Percentiles rank a stretch among this genome's conserved stretches.
Conservation (phyloP, 2,797 vertebrate genomes). For the Pyrocephalus nanus region DNA sequence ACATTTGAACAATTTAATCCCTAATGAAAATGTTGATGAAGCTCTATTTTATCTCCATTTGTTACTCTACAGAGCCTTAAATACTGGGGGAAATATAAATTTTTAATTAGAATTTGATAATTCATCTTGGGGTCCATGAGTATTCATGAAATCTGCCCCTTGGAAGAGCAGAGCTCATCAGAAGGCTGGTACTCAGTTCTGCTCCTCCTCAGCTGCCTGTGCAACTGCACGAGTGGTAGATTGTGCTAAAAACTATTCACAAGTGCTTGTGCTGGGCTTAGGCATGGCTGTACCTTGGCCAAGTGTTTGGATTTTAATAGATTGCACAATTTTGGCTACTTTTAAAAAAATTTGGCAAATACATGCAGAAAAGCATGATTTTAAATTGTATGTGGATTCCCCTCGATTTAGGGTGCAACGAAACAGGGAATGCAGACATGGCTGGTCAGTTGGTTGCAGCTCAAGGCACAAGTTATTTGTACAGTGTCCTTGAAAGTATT, state of each 20-base stretch:
- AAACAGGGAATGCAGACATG: not conserved
- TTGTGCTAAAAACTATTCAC: not conserved
- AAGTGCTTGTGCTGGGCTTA: not conserved
- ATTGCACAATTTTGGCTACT: not conserved
- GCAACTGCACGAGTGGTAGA: not conserved
- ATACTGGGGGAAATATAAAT: not conserved
- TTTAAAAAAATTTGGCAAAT: not conserved
- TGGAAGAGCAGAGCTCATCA: not conserved
- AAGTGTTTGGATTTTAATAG: not conserved
- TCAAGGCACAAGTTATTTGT: not conserved
- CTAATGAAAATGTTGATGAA: not conserved
- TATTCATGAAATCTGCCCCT: not conserved
- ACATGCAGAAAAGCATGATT: not conserved
- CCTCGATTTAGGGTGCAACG: not conserved
- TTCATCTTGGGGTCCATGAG: not conserved
- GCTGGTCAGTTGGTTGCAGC: not conserved
- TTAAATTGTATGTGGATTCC: not conserved
- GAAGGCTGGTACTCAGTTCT: not conserved
- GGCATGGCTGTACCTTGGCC: not conserved
- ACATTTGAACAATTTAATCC: not conserved
- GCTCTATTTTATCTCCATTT: not conserved
- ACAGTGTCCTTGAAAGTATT: not conserved
- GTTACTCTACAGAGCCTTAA: not conserved
- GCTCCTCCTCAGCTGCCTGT: not conserved
- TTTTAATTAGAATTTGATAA: slow-evolving; percentile 13